Evolutionary conservation across 2,113 vertebrate genomes (phyloP).

Genomic region (Sinocyclocheilus anshuiensis): DNA sequence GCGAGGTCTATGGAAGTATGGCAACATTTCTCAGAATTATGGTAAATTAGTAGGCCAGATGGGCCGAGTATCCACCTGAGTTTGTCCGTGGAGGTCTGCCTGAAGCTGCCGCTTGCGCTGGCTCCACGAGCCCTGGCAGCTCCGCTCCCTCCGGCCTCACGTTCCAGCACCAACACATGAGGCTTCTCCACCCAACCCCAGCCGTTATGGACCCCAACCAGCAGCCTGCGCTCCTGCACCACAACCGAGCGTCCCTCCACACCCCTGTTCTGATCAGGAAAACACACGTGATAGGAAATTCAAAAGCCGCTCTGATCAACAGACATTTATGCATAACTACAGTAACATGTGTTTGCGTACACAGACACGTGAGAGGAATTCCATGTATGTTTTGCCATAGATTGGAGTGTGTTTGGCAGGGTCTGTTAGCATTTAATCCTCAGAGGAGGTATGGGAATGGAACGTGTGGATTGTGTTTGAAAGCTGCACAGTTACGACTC

Average conservation of each 20-base stretch:
- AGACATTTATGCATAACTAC: not conserved
- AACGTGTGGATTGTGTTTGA: conserved; percentile 11
- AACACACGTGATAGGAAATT: conserved; percentile 21
- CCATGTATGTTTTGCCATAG: conserved; percentile 2
- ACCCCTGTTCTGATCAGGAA: conserved; percentile 60
- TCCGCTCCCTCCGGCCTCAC: conserved; percentile 50
- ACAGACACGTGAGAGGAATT: conserved; percentile 41
- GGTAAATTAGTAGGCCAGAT: not conserved
- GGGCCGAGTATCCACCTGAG: conserved; percentile 71
- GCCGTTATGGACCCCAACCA: conserved; percentile 87
- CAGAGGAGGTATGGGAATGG: conserved; percentile 2
- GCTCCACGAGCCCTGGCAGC: conserved; percentile 13
- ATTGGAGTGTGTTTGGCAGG: conserved; percentile 16
- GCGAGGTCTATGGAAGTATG: not conserved
- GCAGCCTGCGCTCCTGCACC: conserved; percentile 88
- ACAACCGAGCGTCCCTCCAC: conserved; percentile 60
- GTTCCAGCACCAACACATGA: conserved; percentile 85
- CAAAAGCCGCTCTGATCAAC: not conserved
- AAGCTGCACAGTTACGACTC: conserved; percentile 29
- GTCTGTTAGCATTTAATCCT: conserved; percentile 32
- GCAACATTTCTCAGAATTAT: not conserved
- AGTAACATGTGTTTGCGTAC: not conserved
- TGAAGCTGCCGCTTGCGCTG: conserved; percentile 64
- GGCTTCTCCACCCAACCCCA: conserved; percentile 85
- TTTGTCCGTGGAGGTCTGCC: conserved; percentile 50